These are phyloP conservation scores for Scelioninae gen. 2 DNA, from an alignment of 2,888 invertebrate genomes.

Conservation along the genomic window DNA sequence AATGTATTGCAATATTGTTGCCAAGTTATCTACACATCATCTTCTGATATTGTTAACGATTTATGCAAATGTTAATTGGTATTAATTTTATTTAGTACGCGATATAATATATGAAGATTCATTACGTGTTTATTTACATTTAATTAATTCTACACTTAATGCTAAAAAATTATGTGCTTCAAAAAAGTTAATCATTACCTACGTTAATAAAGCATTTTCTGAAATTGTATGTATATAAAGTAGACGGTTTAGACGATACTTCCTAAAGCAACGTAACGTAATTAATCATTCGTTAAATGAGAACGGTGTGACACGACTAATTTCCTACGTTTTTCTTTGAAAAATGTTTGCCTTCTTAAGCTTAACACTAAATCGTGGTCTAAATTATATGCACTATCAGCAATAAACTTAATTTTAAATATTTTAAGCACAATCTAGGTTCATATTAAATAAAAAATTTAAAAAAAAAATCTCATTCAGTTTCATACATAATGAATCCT, in stretches of 20 bases:
- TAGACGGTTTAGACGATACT: slow-evolving; percentile 25
- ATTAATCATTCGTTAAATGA: slow-evolving; percentile 54
- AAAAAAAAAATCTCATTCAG: too few species aligned
- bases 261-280: slow-evolving; percentile 31
- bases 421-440: too few species aligned
- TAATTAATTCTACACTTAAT: slow-evolving; percentile 19
- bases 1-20: slow-evolving; percentile 10
- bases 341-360: slow-evolving; percentile 43
- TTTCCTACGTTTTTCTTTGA: slow-evolving; percentile 38
- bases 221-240: slow-evolving; percentile 33
- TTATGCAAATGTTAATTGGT: slow-evolving; percentile 12
- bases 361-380: slow-evolving; percentile 8
- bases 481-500: too few species aligned
- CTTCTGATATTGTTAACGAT: slow-evolving; percentile 17
- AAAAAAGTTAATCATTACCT: slow-evolving; percentile 37
- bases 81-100: slow-evolving; percentile 4
- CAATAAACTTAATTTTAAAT: slow-evolving; percentile 1
- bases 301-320: slow-evolving; percentile 42
- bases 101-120: not conserved
- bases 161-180: slow-evolving; percentile 12
- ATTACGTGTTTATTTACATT: slow-evolving; percentile 9
- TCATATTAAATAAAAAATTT: too few species aligned
- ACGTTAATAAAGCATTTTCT: slow-evolving; percentile 44
- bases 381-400: slow-evolving; percentile 14
- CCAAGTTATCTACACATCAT: slow-evolving; percentile 13